A percentile compares a stretch with the other conserved stretches of the same genome.
phyloP scores from a whole-genome alignment of 2,113 vertebrate genomes.

The Noctilio leporinus region DNA sequence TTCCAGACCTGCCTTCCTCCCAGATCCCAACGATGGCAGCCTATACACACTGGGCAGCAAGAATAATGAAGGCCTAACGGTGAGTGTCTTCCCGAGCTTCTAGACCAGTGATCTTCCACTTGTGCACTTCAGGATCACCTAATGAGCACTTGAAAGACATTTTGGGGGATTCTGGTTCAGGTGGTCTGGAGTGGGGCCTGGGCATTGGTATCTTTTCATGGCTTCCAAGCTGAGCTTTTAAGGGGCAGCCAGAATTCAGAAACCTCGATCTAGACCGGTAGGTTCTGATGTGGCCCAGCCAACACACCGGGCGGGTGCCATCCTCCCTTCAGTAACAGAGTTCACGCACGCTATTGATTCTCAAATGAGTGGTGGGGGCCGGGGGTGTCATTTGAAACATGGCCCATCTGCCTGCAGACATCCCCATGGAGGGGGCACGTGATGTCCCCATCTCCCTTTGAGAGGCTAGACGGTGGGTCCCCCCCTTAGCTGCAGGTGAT shows the following conservation, averaged over 20 bases:
- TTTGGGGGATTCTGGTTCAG: not conserved
- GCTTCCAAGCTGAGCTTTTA: not conserved
- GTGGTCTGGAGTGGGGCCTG: not conserved
- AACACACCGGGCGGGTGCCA: not conserved
- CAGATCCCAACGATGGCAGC: slow-evolving; percentile 97
- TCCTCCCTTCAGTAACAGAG: not conserved
- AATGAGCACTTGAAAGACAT: not conserved
- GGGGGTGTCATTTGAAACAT: not conserved
- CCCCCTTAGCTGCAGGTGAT: not conserved
- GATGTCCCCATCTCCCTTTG: not conserved
- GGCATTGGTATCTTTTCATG: not conserved
- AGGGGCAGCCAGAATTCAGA: not conserved
- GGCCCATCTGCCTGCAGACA: not conserved
- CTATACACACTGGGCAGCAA: slow-evolving; percentile 95
- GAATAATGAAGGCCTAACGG: slow-evolving; percentile 94
- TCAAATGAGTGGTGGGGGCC: not conserved
- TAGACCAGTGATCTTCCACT: not conserved
- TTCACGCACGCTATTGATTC: not conserved
- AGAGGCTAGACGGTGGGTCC: not conserved
- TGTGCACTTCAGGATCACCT: not conserved
- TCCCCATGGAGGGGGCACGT: not conserved
- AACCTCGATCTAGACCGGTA: not conserved
- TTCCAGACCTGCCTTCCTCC: slow-evolving; percentile 93
- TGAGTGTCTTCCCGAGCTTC: slow-evolving; percentile 74
- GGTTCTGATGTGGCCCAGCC: not conserved